Base-by-base conservation (phyloP, 23 tunicate genomes). In the Trididemnum nubilum region DNA sequence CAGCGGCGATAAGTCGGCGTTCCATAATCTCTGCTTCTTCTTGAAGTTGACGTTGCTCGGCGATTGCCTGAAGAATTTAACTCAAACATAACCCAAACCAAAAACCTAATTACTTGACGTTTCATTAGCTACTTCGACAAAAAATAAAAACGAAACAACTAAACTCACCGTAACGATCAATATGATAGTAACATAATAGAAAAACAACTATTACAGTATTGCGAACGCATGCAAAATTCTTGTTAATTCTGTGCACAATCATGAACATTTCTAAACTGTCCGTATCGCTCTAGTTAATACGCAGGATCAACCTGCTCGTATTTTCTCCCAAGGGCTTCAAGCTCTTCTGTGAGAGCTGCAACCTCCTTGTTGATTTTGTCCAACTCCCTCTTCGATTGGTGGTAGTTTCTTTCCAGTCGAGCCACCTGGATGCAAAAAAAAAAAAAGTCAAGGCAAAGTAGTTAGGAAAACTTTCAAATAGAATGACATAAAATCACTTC, bases 11-110 rank as follows among this genome's bases (percentile, higher is more conserved):
- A 27, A 96, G 77, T 52, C 99, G 77, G 1, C 99, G 50, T 83
- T 91, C 99, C 99, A 96, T 96, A 74, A 96, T 96, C 72, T 87
- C 97, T 1, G 99, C 99, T 78, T 96, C 99, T 66, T 87, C 94
- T 81, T 96, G 94, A 5, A 96, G 87, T 78, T 96, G 94, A 1
- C 86, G 79, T 84, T 91, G 92, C 82, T 96, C 99, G 25, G 99
- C 89, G n/a, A 91, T 96, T 0, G 99, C 99, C 97, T 91, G 64
- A n/a, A n/a, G n/a, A n/a, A n/a, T n/a, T n/a, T n/a, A n/a, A n/a
- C n/a, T n/a, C n/a, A n/a, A 32, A 61, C 65, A 76, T 30, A 4
- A 57, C 1, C 57, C n/a, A n/a, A n/a, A n/a, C n/a, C n/a, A n/a
- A n/a, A n/a, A n/a, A n/a, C n/a, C n/a, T n/a, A n/a, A n/a, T n/a